A percentile compares a stretch with the other conserved stretches of the same genome.
Evolutionary conservation across 2,113 vertebrate genomes (phyloP).

Genomic region (Piprites chloris): DNA sequence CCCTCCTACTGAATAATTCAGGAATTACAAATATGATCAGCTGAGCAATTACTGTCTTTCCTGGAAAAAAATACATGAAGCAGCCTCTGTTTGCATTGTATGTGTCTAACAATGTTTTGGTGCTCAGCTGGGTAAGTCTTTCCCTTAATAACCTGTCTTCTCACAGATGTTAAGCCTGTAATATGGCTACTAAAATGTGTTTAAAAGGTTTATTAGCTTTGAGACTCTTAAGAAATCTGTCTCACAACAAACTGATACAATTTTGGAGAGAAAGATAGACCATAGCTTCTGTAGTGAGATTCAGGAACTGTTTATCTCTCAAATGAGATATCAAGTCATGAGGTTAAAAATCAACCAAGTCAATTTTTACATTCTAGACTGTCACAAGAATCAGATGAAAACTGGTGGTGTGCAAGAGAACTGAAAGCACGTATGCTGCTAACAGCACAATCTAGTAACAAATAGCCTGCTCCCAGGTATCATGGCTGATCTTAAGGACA

Average conservation of each 20-base stretch:
- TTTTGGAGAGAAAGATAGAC: not conserved
- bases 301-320: not conserved
- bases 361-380: slow-evolving; percentile 24
- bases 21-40: not conserved
- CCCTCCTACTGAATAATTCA: not conserved
- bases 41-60: not conserved
- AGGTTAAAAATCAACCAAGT: slow-evolving; percentile 13
- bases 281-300: not conserved
- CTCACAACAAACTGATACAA: not conserved
- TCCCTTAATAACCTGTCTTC: not conserved
- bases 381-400: slow-evolving; percentile 16
- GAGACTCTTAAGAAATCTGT: not conserved
- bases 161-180: not conserved
- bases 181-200: not conserved
- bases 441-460: not conserved
- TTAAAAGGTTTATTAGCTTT: not conserved
- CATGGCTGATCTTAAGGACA: not conserved
- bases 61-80: not conserved
- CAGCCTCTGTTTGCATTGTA: not conserved
- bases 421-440: not conserved
- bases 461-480: not conserved
- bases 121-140: not conserved
- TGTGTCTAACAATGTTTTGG: not conserved
- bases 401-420: not conserved
- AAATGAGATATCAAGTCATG: not conserved